phyloP scores from a whole-genome alignment of 2,113 vertebrate species.

The Megaceryle maxima region DNA sequence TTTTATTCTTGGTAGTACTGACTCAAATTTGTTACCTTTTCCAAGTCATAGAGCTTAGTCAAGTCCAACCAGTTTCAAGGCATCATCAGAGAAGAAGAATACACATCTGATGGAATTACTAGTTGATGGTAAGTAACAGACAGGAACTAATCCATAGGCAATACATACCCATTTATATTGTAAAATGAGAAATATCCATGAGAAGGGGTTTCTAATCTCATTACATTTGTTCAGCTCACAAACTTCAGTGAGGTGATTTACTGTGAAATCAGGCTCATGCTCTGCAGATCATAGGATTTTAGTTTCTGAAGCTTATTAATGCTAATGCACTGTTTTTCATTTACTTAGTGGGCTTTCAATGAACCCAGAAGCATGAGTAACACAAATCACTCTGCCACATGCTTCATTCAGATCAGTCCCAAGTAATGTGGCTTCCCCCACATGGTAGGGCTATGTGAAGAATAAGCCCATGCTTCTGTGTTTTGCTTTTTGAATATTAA shows the following conservation, averaged over 20 bases:
- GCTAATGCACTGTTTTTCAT: not conserved
- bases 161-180: not conserved
- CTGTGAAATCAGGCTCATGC: conserved; percentile 19
- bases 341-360: not conserved
- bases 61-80: not conserved
- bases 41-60: not conserved
- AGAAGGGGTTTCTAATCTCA: not conserved
- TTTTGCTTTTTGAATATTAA: not conserved
- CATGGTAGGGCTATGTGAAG: rapidly evolving
- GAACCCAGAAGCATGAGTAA: not conserved
- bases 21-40: not conserved
- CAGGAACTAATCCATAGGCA: not conserved
- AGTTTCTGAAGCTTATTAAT: not conserved
- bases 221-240: conserved; percentile 13
- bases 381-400: not conserved
- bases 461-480: not conserved
- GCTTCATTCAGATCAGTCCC: not conserved
- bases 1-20: not conserved
- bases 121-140: not conserved
- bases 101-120: not conserved
- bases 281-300: conserved; percentile 31
- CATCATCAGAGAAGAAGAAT: not conserved
- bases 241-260: not conserved
- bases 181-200: not conserved
- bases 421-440: not conserved